Percentiles rank a stretch among this genome's conserved stretches.
These are phyloP conservation scores for Pseudochirops cupreus DNA, from an alignment of 2,797 vertebrate species.

Conservation along the genomic window DNA sequence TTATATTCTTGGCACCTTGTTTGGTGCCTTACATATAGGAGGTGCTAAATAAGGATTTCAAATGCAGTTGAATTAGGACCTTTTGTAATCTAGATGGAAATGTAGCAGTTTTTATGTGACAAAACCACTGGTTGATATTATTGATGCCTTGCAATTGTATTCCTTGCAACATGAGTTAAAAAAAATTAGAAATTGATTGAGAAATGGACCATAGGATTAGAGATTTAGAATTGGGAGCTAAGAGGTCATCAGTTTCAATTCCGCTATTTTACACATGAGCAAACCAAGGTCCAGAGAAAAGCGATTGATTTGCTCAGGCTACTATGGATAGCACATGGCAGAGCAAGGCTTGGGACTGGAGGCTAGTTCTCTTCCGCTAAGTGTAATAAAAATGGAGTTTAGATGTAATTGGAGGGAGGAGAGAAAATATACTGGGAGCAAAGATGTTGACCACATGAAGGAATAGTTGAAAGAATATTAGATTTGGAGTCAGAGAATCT, in stretches of 20 bases:
- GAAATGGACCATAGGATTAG: background rate
- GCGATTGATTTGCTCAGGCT: background rate
- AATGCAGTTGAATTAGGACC: background rate
- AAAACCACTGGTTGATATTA: background rate
- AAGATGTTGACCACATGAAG: background rate
- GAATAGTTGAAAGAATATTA: background rate
- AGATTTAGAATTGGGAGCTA: slow-evolving; percentile 43
- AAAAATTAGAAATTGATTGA: background rate
- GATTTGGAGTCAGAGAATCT: background rate
- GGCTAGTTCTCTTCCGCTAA: background rate
- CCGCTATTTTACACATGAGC: background rate
- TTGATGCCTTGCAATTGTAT: background rate
- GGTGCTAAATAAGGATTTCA: background rate
- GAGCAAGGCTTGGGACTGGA: background rate
- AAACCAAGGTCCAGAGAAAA: background rate
- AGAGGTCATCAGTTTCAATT: background rate
- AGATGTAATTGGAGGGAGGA: background rate
- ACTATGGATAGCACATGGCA: background rate
- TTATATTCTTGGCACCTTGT: background rate
- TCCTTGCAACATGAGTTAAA: background rate
- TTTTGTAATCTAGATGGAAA: slow-evolving; percentile 45
- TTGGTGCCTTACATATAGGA: background rate
- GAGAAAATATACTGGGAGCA: background rate
- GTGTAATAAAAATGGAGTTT: background rate
- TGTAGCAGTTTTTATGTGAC: background rate